Conservation (phyloP, 2,888 invertebrate species). For the Drosophila merina region DNA sequence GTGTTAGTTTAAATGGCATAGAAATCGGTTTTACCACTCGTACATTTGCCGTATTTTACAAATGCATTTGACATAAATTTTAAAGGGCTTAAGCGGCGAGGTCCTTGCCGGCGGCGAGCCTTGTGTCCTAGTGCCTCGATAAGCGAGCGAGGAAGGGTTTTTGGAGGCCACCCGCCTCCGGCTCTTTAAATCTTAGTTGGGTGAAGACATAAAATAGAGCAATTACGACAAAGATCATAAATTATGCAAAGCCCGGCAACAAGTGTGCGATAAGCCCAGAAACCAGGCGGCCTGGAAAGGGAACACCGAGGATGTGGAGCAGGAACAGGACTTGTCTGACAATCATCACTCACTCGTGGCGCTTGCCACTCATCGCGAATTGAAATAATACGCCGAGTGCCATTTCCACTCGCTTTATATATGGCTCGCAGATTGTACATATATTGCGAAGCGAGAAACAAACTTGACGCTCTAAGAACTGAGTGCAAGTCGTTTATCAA, state of each 20-base stretch:
- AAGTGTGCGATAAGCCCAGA: conserved; percentile 62
- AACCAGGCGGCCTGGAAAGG: conserved; percentile 14
- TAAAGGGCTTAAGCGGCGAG: conserved; percentile 68
- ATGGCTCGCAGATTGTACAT: background rate
- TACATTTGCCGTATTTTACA: conserved; percentile 79
- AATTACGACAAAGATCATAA: conserved; percentile 72
- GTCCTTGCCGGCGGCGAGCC: conserved; percentile 19
- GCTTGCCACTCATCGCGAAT: conserved; percentile 49
- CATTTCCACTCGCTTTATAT: conserved; percentile 20
- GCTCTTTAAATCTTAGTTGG: conserved; percentile 56
- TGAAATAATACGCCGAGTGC: conserved; percentile 49
- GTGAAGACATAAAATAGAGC: conserved; percentile 70
- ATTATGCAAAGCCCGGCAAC: conserved; percentile 71
- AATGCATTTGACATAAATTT: conserved; percentile 80
- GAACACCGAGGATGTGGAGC: conserved; percentile 9
- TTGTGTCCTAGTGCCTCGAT: conserved; percentile 44
- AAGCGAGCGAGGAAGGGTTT: conserved; percentile 42
- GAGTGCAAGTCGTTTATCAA: conserved; percentile 70
- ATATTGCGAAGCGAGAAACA: conserved; percentile 29
- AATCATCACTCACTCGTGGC: conserved; percentile 67
- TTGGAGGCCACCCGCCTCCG: background rate
- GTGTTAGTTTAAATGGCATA: conserved; percentile 61
- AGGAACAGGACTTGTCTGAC: conserved; percentile 47
- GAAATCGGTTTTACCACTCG: conserved; percentile 75
- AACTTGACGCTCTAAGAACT: conserved; percentile 49